Percentiles rank a stretch among this genome's conserved stretches.
Evolutionary conservation across 1,140 invertebrate genomes (phyloP).

Genomic region (Trachelipus rathkii): DNA sequence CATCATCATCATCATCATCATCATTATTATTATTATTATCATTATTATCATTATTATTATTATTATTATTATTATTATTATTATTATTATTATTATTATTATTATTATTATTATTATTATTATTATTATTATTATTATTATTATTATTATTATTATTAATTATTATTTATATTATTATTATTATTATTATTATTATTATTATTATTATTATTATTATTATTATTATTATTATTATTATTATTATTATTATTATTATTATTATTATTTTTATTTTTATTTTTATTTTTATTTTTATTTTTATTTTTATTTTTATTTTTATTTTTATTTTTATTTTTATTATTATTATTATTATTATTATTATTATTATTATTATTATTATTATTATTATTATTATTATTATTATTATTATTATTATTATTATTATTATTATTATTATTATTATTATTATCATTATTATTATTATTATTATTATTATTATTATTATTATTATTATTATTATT

Average conservation of each 20-base stretch:
- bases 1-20: slow-evolving; percentile 9
- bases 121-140: slow-evolving; percentile 11
- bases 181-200: slow-evolving; percentile 13
- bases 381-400: too few species aligned
- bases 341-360: slow-evolving; percentile 4
- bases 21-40: slow-evolving; percentile 10
- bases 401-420: too few species aligned
- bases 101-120: slow-evolving; percentile 11
- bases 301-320: too few species aligned
- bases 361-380: too few species aligned
- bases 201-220: slow-evolving; percentile 9
- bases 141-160: slow-evolving; percentile 4
- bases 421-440: too few species aligned
- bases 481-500: too few species aligned
- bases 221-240: not conserved
- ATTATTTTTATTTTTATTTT: not conserved
- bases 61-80: slow-evolving; percentile 11
- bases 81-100: slow-evolving; percentile 11
- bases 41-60: slow-evolving; percentile 11
- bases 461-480: too few species aligned
- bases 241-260: not conserved
- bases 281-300: too few species aligned
- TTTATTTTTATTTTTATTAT: not conserved
- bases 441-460: too few species aligned
- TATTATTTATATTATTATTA: not conserved